Evolutionary conservation across 2,113 vertebrate genomes (phyloP), one percentile per base, ranked within the genome.

Genomic region (Antigone vipio): DNA sequence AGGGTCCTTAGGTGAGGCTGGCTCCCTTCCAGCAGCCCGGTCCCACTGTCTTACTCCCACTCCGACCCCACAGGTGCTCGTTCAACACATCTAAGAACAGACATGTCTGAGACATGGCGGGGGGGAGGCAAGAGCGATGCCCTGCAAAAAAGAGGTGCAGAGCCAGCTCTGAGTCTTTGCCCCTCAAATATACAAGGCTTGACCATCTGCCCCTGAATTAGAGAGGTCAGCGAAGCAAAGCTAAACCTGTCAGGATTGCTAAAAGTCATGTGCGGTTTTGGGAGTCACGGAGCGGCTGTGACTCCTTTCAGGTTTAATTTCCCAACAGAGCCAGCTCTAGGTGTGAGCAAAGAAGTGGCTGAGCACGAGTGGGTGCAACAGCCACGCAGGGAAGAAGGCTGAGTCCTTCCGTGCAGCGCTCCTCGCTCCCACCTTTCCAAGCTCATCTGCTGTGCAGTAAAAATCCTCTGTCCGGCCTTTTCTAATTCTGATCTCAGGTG

Each of bases 11-110:
- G 35, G 30, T 42, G 73, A 74, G 29, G 44, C 44, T 59, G 44
- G 20, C 20, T 83, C 30, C 29, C 34, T 67, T 20, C 71, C 58
- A 71, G 64, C 55, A 77, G 56, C 60, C 59, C 77, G 20, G 35
- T 32, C 32, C 40, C 29, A 8, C 34, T 34, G 3, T 40, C 27
- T 60, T 15, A 35, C 53, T 14, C 21, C 27, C 44, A 10, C 12
- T 20, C 49, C 34, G 78, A 19, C 16, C 29, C 34, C 1, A 0
- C 11, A 32, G 11, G 7, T 15, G 5, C 35, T 60, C 12, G 1
- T 34, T 47, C 30, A 44, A 8, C 27, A 80, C 49, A 49, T 15
- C 44, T 21, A 9, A 34, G 66, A 82, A 24, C 9, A 42, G 76
- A 73, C 11, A 1, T 2, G 6, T 34, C 59, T 77, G 64, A 71